Conservation (phyloP, 2,797 vertebrate genomes). For the Sebastes taczanowskii region DNA sequence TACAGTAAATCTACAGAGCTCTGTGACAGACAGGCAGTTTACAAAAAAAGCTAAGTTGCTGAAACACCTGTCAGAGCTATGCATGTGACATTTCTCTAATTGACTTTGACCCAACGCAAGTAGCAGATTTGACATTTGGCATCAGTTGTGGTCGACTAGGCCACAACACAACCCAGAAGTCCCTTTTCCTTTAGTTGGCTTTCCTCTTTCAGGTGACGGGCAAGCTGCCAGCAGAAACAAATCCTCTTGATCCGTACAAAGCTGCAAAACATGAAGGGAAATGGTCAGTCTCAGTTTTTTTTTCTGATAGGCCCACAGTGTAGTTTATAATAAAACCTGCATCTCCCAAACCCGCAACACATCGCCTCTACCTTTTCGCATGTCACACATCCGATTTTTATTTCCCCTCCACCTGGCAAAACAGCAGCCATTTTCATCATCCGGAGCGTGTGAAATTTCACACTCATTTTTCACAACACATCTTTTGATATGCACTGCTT, state of each 20-base stretch:
- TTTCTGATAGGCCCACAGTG: conserved; percentile 19
- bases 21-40: not conserved
- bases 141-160: conserved; percentile 1
- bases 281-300: conserved; percentile 29
- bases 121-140: conserved; percentile 40
- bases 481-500: conserved; percentile 80
- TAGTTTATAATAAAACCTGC: conserved; percentile 47
- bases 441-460: conserved; percentile 82
- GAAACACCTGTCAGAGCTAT: not conserved
- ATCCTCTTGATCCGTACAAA: conserved; percentile 76
- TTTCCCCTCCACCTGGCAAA: conserved; percentile 70
- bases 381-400: conserved; percentile 55
- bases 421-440: conserved; percentile 78
- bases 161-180: conserved; percentile 24
- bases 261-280: conserved; percentile 57
- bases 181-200: conserved; percentile 29
- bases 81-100: conserved; percentile 1
- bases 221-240: conserved; percentile 70
- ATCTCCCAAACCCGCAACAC: conserved; percentile 14
- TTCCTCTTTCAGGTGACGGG: conserved; percentile 70
- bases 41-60: not conserved
- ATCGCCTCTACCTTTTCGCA: conserved; percentile 39
- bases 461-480: conserved; percentile 84
- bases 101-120: conserved; percentile 19
- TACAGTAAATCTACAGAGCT: not conserved